Conservation (phyloP, 2,797 vertebrate species). For the Sebastolobus alascanus region DNA sequence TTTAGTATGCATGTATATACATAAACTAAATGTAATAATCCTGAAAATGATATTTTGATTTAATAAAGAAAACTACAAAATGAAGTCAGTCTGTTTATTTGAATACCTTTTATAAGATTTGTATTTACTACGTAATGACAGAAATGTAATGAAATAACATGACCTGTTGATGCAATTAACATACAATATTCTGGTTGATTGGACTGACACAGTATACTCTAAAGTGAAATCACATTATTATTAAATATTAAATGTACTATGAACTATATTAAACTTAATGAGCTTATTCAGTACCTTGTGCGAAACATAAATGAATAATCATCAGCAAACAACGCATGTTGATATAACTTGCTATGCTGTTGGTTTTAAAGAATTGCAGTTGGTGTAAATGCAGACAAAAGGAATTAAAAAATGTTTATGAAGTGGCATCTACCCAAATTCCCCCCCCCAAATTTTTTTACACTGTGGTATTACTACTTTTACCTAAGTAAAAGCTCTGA, state of each 20-base stretch:
- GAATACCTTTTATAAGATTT: neutral
- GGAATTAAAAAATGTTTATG: too few relatives aligned
- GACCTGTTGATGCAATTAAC: neutral
- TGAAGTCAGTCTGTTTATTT: neutral
- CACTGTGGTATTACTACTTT: too few relatives aligned
- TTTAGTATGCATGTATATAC: constrained; percentile 32
- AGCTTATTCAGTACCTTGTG: too few relatives aligned
- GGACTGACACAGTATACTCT: neutral
- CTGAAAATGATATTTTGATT: constrained; percentile 54
- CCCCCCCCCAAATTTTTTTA: too few relatives aligned
- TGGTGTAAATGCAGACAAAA: neutral
- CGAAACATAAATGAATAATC: too few relatives aligned
- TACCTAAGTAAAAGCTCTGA: too few relatives aligned
- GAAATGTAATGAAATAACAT: neutral
- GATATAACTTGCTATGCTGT: too few relatives aligned
- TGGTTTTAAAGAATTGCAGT: too few relatives aligned
- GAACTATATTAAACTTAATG: neutral
- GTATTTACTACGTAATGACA: neutral
- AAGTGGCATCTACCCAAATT: too few relatives aligned
- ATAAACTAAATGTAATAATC: constrained; percentile 36
- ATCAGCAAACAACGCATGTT: too few relatives aligned
- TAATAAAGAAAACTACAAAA: constrained; percentile 61
- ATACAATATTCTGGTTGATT: neutral
- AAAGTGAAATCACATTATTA: neutral
- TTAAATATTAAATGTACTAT: neutral